Conservation (phyloP, 2,888 invertebrate genomes). For the Lamellibrachia satsuma region DNA sequence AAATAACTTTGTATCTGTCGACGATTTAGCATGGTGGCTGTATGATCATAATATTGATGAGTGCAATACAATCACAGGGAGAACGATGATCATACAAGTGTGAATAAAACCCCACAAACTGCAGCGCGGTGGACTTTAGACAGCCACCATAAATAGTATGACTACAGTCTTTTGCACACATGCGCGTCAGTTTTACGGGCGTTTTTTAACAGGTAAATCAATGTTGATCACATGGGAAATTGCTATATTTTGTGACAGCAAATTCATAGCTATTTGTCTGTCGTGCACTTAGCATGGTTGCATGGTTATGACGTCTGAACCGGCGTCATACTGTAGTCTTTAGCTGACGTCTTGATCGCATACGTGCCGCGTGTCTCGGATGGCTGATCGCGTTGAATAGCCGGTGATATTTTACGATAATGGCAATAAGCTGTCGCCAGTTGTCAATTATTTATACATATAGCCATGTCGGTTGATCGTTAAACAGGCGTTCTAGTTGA, state of each 20-base stretch:
- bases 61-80: no score
- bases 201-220: background rate
- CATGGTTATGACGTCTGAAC: background rate
- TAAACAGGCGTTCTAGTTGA: background rate
- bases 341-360: background rate
- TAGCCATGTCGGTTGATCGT: background rate
- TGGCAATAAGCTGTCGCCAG: background rate
- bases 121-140: background rate
- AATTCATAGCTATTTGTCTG: background rate
- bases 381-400: background rate
- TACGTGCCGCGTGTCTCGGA: background rate
- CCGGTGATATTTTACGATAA: background rate
- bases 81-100: no score
- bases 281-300: background rate
- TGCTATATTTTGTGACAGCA: background rate
- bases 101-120: background rate
- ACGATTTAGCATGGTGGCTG: no score
- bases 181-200: background rate
- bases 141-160: background rate
- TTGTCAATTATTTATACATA: background rate
- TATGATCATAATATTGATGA: no score
- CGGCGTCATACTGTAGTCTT: background rate
- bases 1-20: no score
- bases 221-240: background rate
- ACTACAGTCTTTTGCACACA: background rate